These are phyloP conservation scores for Chymomyza caudatula DNA, from an alignment of 2,888 invertebrate species.

Conservation along the genomic window DNA sequence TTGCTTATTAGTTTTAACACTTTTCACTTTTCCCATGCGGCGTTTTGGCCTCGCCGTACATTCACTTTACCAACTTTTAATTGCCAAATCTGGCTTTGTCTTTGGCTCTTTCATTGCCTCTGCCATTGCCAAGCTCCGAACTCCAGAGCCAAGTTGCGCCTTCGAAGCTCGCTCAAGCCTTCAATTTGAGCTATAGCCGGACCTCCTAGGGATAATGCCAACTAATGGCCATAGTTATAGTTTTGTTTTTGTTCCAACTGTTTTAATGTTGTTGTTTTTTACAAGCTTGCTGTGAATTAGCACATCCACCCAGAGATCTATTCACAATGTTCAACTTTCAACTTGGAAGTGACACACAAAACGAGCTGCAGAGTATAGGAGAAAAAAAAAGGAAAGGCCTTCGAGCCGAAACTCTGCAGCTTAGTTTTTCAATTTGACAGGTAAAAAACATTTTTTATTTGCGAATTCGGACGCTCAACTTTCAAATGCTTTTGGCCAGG, in stretches of 20 bases:
- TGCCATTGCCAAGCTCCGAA: neutral
- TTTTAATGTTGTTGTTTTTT: neutral
- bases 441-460: neutral
- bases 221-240: neutral
- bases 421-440: neutral
- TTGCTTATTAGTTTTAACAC: neutral
- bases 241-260: neutral
- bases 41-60: neutral
- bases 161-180: neutral
- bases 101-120: neutral
- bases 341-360: neutral
- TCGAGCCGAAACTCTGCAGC: neutral
- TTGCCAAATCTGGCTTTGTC: neutral
- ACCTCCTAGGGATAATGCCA: neutral
- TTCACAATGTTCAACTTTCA: neutral
- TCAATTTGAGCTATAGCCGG: neutral
- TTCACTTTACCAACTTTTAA: neutral
- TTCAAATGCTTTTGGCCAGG: neutral
- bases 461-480: neutral
- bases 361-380: neutral
- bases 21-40: neutral
- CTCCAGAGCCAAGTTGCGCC: neutral
- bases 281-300: neutral
- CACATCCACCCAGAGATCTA: neutral
- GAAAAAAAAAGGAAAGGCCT: neutral